A percentile compares a stretch with the other conserved stretches of the same genome.
Evolutionary conservation across 30 jellyfish, hydroid and myxozoan species (phyloP).

Genomic region (Chrysaora quinquecirrha): DNA sequence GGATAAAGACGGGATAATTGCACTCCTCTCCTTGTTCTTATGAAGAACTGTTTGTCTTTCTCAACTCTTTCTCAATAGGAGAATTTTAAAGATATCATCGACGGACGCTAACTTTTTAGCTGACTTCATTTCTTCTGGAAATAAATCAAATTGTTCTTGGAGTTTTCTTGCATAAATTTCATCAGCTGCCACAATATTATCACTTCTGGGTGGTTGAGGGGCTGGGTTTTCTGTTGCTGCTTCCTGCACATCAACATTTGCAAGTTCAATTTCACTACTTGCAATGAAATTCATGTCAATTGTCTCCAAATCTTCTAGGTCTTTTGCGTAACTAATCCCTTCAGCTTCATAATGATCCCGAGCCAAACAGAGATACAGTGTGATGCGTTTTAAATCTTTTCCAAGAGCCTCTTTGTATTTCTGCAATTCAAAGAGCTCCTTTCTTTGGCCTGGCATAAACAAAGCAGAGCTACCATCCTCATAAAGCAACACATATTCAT

Average conservation of each 20-base stretch:
- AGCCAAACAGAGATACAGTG: slow-evolving; percentile 25
- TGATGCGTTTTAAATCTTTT: slow-evolving; percentile 35
- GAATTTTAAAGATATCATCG: too few species aligned
- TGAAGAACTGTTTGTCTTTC: slow-evolving; percentile 19
- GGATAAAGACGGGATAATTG: slow-evolving; percentile 2
- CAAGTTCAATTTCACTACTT: not conserved
- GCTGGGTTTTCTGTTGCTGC: not conserved
- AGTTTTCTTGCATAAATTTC: not conserved
- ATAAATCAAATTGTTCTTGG: too few species aligned
- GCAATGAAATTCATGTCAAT: not conserved
- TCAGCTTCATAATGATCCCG: slow-evolving; percentile 24
- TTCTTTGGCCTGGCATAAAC: slow-evolving; percentile 40
- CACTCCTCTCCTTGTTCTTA: slow-evolving; percentile 30
- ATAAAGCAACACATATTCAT: slow-evolving; percentile 28
- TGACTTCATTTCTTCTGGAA: too few species aligned
- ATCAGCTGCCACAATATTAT: not conserved
- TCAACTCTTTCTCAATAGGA: slow-evolving; percentile 13
- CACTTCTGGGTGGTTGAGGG: slow-evolving; percentile 6
- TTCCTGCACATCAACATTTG: not conserved
- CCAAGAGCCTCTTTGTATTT: slow-evolving; percentile 23
- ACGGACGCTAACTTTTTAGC: too few species aligned
- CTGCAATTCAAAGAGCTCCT: slow-evolving; percentile 41
- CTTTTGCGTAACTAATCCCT: slow-evolving; percentile 6
- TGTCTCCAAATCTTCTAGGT: too few species aligned
- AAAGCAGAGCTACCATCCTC: slow-evolving; percentile 47